Base-by-base conservation (phyloP, 2,888 invertebrate genomes). In the Harmothoe impar region DNA sequence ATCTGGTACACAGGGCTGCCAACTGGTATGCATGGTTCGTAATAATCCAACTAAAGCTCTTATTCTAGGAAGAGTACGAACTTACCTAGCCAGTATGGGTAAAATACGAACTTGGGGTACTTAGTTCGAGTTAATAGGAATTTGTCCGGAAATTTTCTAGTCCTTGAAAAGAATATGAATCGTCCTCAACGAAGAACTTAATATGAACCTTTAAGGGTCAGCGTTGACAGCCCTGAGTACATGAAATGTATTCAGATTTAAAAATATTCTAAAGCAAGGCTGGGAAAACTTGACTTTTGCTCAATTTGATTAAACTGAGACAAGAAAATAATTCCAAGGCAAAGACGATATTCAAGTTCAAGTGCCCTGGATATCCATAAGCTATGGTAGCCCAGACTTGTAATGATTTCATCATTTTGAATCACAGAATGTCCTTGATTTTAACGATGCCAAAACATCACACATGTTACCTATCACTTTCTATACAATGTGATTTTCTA, bases 381-480 rank as follows among this genome's bases (percentile, higher is more conserved):
- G 43, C 43, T 7, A 43, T 43, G 43, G 43, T 62, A 20, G 62
- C 72, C 25, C 72, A 72, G 5, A 72, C 25, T 29, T 72, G 25
- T 29, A 72, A 72, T 72, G 72, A 72, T 72, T 72, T 72, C n/a
- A 72, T 72, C 72, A 72, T 72, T 72, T 29, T 15, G 72, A 72
- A 72, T 72, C 72, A 72, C 72, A 72, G 72, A 25, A 29, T 72
- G 72, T 29, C 25, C 72, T 72, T 72, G n/a, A 72, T 72, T 72
- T 72, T 72, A 72, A 72, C 72, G 72, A 72, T 72, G 72, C 29
- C 72, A 29, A 72, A 72, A 72, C 72, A 72, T 25, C 31, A 72
- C 15, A 72, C 72, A 72, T 72, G 15, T 72, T 5, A 15, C 29
- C n/a, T 29, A 29, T 72, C 72, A 72, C 29, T 15, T 72, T 7